These are phyloP conservation scores for Lamellibrachia satsuma DNA, from an alignment of 2,888 invertebrate species.

Conservation along the genomic window DNA sequence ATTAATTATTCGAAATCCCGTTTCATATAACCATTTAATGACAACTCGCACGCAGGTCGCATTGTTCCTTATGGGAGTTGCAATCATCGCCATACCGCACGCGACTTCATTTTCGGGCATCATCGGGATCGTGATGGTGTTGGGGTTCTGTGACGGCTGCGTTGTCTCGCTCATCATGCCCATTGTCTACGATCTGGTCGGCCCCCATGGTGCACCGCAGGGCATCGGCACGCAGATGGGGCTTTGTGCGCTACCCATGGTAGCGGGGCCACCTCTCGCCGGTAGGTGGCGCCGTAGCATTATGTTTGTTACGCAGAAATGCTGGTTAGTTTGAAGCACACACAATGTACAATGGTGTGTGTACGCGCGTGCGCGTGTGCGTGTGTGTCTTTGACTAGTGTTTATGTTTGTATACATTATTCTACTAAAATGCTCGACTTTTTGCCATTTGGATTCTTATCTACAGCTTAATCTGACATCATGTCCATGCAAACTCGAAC, in stretches of 20 bases:
- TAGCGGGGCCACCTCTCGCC: constrained; percentile 81
- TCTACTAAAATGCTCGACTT: no score
- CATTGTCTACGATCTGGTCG: constrained; percentile 89
- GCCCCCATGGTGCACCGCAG: constrained; percentile 82
- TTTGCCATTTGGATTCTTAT: no score
- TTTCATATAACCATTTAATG: no score
- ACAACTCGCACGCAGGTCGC: neutral
- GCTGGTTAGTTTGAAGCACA: no score
- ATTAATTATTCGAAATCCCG: no score
- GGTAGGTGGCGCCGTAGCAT: constrained; percentile 21
- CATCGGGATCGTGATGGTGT: constrained; percentile 77
- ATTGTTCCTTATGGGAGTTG: constrained; percentile 56
- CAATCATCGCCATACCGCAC: constrained; percentile 60
- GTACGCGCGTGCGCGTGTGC: no score
- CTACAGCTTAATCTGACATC: no score
- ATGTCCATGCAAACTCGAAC: no score
- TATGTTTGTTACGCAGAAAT: no score
- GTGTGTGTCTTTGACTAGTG: no score
- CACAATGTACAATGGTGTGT: no score
- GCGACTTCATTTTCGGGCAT: constrained; percentile 71
- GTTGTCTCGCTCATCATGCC: constrained; percentile 91
- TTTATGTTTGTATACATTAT: no score
- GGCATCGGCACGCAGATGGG: constrained; percentile 91
- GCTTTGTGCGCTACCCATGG: constrained; percentile 84
- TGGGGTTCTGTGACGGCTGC: constrained; percentile 92